phyloP scores from a whole-genome alignment of 2,888 invertebrate species.

The Acronicta aceris region DNA sequence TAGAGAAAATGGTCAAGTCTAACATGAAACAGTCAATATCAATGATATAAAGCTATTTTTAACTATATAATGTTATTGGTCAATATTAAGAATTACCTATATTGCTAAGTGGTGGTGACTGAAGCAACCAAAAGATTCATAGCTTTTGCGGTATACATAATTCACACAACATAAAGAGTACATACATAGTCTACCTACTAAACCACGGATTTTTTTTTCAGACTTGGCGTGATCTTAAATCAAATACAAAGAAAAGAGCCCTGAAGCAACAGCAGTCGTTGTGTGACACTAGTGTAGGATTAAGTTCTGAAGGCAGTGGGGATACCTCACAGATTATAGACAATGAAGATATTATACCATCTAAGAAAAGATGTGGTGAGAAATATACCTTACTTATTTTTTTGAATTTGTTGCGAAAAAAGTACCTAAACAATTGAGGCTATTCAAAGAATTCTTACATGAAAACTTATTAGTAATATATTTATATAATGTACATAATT shows the following conservation, averaged over 20 bases:
- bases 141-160: too few species aligned
- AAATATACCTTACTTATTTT: too few species aligned
- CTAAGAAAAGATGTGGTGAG: slow-evolving; percentile 45
- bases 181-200: too few species aligned
- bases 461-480: too few species aligned
- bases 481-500: too few species aligned
- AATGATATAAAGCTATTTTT: too few species aligned
- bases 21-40: too few species aligned
- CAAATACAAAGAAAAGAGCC: slow-evolving; percentile 58
- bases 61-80: too few species aligned
- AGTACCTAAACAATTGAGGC: too few species aligned
- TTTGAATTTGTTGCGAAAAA: too few species aligned
- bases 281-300: slow-evolving; percentile 55
- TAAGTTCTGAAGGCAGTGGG: slow-evolving; percentile 34
- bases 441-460: background rate
- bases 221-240: slow-evolving; percentile 65
- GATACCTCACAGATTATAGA: slow-evolving; percentile 51
- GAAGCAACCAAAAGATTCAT: background rate
- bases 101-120: background rate
- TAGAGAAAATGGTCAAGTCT: too few species aligned
- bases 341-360: slow-evolving; percentile 41
- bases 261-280: slow-evolving; percentile 51
- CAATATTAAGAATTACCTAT: background rate
- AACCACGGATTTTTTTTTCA: slow-evolving; percentile 20
- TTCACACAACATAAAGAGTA: too few species aligned